Evolutionary conservation across 2,797 vertebrate species (phyloP).

Genomic region (Choloepus didactylus): DNA sequence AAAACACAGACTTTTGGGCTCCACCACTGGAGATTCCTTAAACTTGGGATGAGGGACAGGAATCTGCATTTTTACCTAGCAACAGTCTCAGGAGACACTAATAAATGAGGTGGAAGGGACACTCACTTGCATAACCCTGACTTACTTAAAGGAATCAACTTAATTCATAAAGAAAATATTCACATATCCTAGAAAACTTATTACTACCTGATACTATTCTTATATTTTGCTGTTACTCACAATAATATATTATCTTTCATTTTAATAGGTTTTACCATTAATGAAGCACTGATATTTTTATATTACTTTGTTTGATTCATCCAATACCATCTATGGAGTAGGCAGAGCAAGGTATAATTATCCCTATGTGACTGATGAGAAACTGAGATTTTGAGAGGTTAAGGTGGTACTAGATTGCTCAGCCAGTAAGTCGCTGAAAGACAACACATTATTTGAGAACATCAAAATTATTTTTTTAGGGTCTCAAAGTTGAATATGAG

Average conservation of each 20-base stretch:
- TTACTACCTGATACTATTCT: neutral
- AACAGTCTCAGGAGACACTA: neutral
- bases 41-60: neutral
- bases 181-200: neutral
- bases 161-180: constrained; percentile 16
- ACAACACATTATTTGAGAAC: neutral
- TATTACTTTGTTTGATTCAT: neutral
- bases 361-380: neutral
- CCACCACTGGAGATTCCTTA: neutral
- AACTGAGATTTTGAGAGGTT: neutral
- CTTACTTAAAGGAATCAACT: neutral
- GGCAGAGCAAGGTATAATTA: neutral
- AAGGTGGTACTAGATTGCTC: no score
- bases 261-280: neutral
- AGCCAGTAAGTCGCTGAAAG: neutral
- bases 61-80: neutral
- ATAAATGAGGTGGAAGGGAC: neutral
- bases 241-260: neutral
- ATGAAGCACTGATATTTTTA: neutral
- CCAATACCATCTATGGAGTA: neutral
- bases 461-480: neutral
- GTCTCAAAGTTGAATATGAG: neutral
- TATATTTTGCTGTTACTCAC: neutral
- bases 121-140: no score
- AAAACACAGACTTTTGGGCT: neutral